phyloP scores from a whole-genome alignment of 2,113 vertebrate genomes.

The Vanacampus margaritifer region DNA sequence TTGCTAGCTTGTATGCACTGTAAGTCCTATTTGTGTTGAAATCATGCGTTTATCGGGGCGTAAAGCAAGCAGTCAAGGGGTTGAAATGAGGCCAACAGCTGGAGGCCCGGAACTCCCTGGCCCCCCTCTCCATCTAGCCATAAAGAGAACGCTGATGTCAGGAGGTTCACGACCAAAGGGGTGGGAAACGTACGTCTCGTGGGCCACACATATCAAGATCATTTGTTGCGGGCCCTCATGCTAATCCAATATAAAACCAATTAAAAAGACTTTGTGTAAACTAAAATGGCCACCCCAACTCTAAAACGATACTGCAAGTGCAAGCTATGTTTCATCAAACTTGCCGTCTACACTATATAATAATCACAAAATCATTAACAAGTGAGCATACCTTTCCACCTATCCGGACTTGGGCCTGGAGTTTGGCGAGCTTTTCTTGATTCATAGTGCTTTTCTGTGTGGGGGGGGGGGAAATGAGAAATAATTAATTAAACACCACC shows the following conservation, averaged over 20 bases:
- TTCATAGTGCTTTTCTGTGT: conserved; percentile 81
- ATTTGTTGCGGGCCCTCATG: too few relatives aligned
- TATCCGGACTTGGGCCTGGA: conserved; percentile 99
- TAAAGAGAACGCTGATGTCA: conserved; percentile 65
- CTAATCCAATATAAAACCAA: not conserved
- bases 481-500: not conserved
- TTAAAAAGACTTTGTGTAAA: too few relatives aligned
- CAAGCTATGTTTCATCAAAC: not conserved
- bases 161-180: conserved; percentile 15
- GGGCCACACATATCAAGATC: not conserved
- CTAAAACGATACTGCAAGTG: not conserved
- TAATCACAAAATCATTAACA: not conserved
- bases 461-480: conserved; percentile 5
- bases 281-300: not conserved
- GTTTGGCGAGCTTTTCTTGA: conserved; percentile 97
- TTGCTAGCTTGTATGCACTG: not conserved
- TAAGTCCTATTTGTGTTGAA: not conserved
- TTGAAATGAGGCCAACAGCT: conserved; percentile 30
- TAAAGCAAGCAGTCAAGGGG: conserved; percentile 10
- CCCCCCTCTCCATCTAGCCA: conserved; percentile 20
- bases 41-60: conserved; percentile 17
- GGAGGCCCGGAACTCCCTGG: conserved; percentile 6
- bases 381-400: conserved; percentile 86
- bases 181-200: not conserved
- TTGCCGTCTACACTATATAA: not conserved